Percentiles rank a stretch among this genome's conserved stretches.
Evolutionary conservation across 2,888 invertebrate species (phyloP).

Genomic region (Empis stercorea): DNA sequence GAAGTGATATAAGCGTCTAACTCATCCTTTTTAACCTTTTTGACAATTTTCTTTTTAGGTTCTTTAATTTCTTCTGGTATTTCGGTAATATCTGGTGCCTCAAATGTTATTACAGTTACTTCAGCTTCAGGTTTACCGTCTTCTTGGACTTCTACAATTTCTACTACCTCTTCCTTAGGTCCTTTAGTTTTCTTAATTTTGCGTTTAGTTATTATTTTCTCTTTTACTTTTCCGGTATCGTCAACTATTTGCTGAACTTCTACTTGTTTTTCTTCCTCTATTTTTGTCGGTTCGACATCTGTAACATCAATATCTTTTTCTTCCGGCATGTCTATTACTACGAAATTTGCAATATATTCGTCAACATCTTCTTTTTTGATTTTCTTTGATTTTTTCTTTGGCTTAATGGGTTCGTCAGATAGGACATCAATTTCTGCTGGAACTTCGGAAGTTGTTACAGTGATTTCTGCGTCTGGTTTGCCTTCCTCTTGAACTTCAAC

Average conservation of each 20-base stretch:
- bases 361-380: neutral
- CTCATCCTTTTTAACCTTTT: slow-evolving; percentile 25
- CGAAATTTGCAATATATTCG: too few species aligned
- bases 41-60: slow-evolving; percentile 12
- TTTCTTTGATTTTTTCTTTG: neutral
- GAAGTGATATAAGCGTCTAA: slow-evolving; percentile 25
- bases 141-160: slow-evolving; percentile 33
- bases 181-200: slow-evolving; percentile 34
- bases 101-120: slow-evolving; percentile 33
- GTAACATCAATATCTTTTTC: too few species aligned
- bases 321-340: neutral
- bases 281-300: neutral
- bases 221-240: slow-evolving; percentile 24
- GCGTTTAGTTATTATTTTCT: slow-evolving; percentile 27
- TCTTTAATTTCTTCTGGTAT: slow-evolving; percentile 20
- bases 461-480: slow-evolving; percentile 20
- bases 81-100: slow-evolving; percentile 23
- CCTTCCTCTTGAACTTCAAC: slow-evolving; percentile 19
- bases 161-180: slow-evolving; percentile 34
- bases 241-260: slow-evolving; percentile 24
- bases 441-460: slow-evolving; percentile 29
- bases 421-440: neutral
- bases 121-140: slow-evolving; percentile 33
- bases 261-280: slow-evolving; percentile 22
- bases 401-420: neutral